Evolutionary conservation across 1,140 invertebrate species (phyloP).

Genomic region (Lordiphosa stackelbergi): DNA sequence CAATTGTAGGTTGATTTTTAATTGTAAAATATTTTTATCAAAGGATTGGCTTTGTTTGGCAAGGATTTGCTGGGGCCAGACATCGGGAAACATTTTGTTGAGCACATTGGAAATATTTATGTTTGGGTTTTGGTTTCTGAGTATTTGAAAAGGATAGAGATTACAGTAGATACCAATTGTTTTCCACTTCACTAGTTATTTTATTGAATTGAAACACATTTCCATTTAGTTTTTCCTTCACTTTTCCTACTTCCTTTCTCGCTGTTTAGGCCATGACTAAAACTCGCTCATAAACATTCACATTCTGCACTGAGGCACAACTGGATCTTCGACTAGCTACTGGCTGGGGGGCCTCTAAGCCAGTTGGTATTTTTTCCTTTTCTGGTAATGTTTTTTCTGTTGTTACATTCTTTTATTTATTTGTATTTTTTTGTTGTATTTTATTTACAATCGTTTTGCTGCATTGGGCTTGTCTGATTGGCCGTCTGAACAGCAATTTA

Average conservation of each 20-base stretch:
- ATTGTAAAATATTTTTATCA: conserved; percentile 54
- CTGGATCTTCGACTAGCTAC: conserved; percentile 40
- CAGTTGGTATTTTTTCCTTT: conserved; percentile 21
- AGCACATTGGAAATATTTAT: conserved; percentile 43
- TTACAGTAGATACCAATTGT: not conserved
- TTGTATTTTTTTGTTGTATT: conserved; percentile 15
- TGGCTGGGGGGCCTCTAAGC: conserved; percentile 18
- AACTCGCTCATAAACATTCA: conserved; percentile 31
- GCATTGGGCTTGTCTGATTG: conserved; percentile 49
- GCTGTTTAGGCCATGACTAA: conserved; percentile 24
- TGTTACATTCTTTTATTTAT: conserved; percentile 35
- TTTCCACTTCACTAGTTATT: conserved; percentile 1
- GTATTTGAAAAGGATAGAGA: not conserved
- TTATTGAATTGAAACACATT: no score
- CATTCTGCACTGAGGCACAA: conserved; percentile 18
- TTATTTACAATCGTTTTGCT: conserved; percentile 52
- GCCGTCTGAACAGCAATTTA: conserved; percentile 39
- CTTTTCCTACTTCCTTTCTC: not conserved
- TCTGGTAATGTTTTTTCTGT: conserved; percentile 44
- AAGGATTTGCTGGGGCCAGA: conserved; percentile 40
- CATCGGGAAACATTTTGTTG: conserved; percentile 67
- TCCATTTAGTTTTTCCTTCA: conserved; percentile 1
- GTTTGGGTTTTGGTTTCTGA: conserved; percentile 7
- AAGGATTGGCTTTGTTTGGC: conserved; percentile 36
- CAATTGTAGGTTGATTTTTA: conserved; percentile 58